These are phyloP conservation scores for Styela plicata DNA, from an alignment of 23 tunicate species.

Conservation along the genomic window DNA sequence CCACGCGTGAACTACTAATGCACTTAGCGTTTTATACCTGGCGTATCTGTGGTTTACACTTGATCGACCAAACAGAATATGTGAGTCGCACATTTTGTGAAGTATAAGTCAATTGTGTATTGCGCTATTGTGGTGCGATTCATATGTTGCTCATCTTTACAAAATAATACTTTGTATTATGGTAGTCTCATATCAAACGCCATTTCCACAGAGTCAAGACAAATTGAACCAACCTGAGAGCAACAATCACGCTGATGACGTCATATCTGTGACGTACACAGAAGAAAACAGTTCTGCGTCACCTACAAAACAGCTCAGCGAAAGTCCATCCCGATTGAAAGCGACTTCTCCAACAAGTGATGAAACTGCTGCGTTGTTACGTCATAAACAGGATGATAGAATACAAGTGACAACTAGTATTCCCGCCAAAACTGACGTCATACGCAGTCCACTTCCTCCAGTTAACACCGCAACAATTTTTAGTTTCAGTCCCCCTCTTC, in stretches of 20 bases:
- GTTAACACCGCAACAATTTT: neutral
- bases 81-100: too few relatives aligned
- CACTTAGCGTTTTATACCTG: too few relatives aligned
- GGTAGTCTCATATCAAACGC: too few relatives aligned
- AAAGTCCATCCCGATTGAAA: neutral
- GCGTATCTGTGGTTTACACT: too few relatives aligned
- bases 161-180: too few relatives aligned
- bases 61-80: too few relatives aligned
- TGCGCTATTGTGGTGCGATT: too few relatives aligned
- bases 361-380: conserved; percentile 3
- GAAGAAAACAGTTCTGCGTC: neutral
- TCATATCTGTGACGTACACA: neutral
- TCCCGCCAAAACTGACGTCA: neutral
- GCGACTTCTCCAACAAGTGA: neutral
- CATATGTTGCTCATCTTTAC: too few relatives aligned
- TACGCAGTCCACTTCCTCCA: neutral
- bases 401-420: neutral
- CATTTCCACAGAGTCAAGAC: neutral
- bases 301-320: neutral
- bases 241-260: neutral
- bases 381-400: neutral
- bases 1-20: too few relatives aligned
- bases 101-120: too few relatives aligned
- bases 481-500: neutral
- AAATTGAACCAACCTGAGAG: neutral